These are phyloP conservation scores for Cephonodes hylas DNA, from an alignment of 2,888 invertebrate genomes.

Conservation along the genomic window DNA sequence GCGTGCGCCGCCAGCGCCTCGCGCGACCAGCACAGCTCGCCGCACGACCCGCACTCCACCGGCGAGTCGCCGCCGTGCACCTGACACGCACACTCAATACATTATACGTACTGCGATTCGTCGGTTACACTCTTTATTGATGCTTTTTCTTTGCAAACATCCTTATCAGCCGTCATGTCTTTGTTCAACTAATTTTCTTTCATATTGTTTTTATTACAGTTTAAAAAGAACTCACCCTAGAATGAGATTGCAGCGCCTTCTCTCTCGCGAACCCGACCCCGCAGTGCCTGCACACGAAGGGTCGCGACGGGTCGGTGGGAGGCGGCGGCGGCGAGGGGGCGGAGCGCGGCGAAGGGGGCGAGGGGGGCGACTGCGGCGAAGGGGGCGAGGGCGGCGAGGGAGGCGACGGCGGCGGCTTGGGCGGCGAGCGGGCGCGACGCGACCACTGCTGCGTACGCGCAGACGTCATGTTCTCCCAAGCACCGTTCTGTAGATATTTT, in stretches of 20 bases:
- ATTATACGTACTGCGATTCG: not conserved
- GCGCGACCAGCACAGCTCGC: constrained; percentile 89
- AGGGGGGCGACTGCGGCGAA: constrained; percentile 35
- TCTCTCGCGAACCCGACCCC: constrained; percentile 89
- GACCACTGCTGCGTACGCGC: constrained; percentile 79
- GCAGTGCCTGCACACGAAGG: constrained; percentile 87
- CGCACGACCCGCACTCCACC: constrained; percentile 89
- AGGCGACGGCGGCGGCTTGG: constrained; percentile 50
- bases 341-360: constrained; percentile 35
- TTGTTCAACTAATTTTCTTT: too few species aligned
- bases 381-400: constrained; percentile 42
- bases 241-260: constrained; percentile 89
- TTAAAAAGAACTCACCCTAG: constrained; percentile 68
- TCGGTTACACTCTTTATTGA: too few species aligned
- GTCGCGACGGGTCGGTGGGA: constrained; percentile 84
- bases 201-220: not conserved
- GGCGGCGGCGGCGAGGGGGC: constrained; percentile 50
- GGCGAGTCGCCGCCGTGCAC: constrained; percentile 91
- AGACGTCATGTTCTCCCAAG: constrained; percentile 76
- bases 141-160: too few species aligned
- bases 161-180: too few species aligned
- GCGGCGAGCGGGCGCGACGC: constrained; percentile 46
- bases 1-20: constrained; percentile 67
- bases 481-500: constrained; percentile 50
- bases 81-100: constrained; percentile 44